Evolutionary conservation across 1,140 invertebrate species (phyloP).

Genomic region (Calliopsis andreniformis): DNA sequence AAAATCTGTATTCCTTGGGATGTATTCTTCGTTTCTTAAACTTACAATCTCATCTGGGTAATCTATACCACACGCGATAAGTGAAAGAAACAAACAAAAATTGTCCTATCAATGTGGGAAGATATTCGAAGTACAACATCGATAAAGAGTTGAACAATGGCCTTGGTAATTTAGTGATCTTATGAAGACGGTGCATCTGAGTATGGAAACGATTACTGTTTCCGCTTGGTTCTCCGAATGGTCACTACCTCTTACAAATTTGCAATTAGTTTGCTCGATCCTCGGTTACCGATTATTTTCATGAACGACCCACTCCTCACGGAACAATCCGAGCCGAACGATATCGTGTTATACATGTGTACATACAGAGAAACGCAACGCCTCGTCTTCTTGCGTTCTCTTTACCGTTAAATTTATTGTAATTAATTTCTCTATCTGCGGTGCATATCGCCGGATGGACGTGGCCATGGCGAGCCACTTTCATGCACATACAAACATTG

Average conservation of each 20-base stretch:
- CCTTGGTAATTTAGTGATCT: no score
- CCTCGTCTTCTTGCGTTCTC: slow-evolving; percentile 69
- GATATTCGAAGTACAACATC: no score
- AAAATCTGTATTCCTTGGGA: neutral
- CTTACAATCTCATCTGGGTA: neutral
- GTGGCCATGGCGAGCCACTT: slow-evolving; percentile 49
- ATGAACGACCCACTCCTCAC: slow-evolving; percentile 10
- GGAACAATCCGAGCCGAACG: slow-evolving; percentile 38
- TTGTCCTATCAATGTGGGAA: no score
- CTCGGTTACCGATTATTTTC: slow-evolving; percentile 28
- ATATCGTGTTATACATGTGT: neutral
- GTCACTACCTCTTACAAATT: slow-evolving; percentile 6
- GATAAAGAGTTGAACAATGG: no score
- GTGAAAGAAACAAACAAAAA: no score
- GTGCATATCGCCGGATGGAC: slow-evolving; percentile 72
- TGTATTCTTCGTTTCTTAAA: neutral
- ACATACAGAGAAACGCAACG: neutral
- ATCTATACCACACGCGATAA: neutral
- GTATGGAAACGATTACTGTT: neutral
- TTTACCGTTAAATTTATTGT: slow-evolving; percentile 81
- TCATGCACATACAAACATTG: slow-evolving; percentile 70
- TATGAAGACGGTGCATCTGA: neutral
- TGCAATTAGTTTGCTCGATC: slow-evolving; percentile 9
- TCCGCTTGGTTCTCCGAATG: neutral
- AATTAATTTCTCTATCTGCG: slow-evolving; percentile 80